Evolutionary conservation across 1,140 invertebrate genomes (phyloP), one percentile per base, ranked within the genome.

Genomic region (Calosoma granatense): DNA sequence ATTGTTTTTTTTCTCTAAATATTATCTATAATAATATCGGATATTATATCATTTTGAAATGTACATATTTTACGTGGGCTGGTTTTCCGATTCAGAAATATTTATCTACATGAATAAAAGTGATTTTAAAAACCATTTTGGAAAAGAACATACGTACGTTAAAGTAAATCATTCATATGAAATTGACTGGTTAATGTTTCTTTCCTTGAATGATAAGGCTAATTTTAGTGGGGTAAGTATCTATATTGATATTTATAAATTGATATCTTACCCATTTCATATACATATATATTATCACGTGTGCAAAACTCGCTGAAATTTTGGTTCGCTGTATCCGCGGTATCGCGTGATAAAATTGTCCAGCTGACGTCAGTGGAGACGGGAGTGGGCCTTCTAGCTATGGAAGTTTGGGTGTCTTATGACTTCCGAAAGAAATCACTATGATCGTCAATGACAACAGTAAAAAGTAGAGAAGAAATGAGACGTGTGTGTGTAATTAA

Each of bases 161-260:
- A 75, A 97, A 21, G 93, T 97, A 89, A 97, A 98, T 73, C 94
- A 98, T 69, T 85, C 83, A 54, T 97, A 94, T 74, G 94, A 98
- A 77, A 84, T 95, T 55, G 95, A 98, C 71, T 98, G 94, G 92
- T 72, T 96, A 0, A 82, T 90, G 64, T 90, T 90, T 39, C 94
- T 90, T 89, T 81, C 92, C 62, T 81, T 91, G 59, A 86, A 83
- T 67, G 90, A 94, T 60, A 80, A 86, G 62, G 73, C 86, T 62
- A 68, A 76, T 62, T 78, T 91, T 55, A 75, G 94, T 58, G 91
- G 90, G 53, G 88, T 90, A 78, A 82, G 82, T 76, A 61, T 55
- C 17, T n/a, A n/a, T 55, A 30, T 36, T 9, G 20, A 55, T 39
- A 47, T 36, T 20, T 22, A 6, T 6, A 6, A 6, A 6, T 30